Percentiles rank a stretch among this genome's conserved stretches.
phyloP scores from a whole-genome alignment of 2,888 invertebrate species.

The Callosobruchus maculatus region DNA sequence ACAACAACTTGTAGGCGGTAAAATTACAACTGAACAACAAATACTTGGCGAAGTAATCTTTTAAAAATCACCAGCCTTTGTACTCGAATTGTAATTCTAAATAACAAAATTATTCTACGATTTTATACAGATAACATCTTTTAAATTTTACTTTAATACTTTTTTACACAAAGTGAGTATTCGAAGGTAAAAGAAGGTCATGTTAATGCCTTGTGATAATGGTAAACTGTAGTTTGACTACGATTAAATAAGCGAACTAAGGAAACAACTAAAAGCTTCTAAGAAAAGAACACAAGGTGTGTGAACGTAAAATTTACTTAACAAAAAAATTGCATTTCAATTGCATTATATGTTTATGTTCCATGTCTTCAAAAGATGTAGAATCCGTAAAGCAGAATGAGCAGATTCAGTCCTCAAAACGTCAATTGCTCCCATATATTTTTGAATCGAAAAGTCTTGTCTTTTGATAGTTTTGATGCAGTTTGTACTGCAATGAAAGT shows the following conservation, averaged over 20 bases:
- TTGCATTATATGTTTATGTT: neutral
- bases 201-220: slow-evolving; percentile 44
- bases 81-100: slow-evolving; percentile 37
- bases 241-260: slow-evolving; percentile 16
- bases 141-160: slow-evolving; percentile 13
- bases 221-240: slow-evolving; percentile 44
- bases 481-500: too few species aligned
- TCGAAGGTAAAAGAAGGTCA: slow-evolving; percentile 43
- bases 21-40: slow-evolving; percentile 35
- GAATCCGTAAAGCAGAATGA: neutral
- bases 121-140: slow-evolving; percentile 19
- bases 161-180: slow-evolving; percentile 43
- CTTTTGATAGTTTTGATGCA: too few species aligned
- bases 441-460: too few species aligned
- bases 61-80: slow-evolving; percentile 28
- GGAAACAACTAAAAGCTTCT: slow-evolving; percentile 13
- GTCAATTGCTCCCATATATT: too few species aligned
- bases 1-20: slow-evolving; percentile 42
- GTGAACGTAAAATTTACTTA: slow-evolving; percentile 6
- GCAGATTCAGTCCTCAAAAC: neutral
- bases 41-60: slow-evolving; percentile 15
- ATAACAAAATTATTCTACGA: slow-evolving; percentile 8
- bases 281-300: neutral
- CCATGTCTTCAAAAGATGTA: neutral
- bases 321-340: neutral